These are phyloP conservation scores for Tenthredo mesomela DNA, from an alignment of 2,888 invertebrate genomes.

Conservation along the genomic window DNA sequence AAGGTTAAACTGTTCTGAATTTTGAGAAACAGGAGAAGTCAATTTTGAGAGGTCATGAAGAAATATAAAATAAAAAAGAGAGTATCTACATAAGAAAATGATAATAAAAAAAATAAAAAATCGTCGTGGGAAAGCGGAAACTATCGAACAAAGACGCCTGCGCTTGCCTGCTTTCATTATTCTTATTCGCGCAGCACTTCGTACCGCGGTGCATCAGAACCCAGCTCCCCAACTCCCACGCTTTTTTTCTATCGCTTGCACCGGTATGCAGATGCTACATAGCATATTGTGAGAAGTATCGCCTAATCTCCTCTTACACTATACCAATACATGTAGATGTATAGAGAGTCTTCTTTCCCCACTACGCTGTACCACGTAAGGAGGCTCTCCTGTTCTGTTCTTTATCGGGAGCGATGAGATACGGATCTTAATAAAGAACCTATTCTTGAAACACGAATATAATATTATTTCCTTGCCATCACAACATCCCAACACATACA, in stretches of 20 bases:
- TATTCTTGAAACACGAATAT: too few relatives aligned
- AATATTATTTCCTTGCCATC: too few relatives aligned
- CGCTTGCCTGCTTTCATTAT: neutral
- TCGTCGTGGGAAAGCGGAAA: slow-evolving; percentile 3
- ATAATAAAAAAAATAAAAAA: neutral
- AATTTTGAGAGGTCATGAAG: neutral
- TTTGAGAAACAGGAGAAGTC: neutral
- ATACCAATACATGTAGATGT: too few relatives aligned
- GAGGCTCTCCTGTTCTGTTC: too few relatives aligned
- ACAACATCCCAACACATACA: too few relatives aligned
- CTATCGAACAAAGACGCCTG: neutral
- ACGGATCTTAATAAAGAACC: too few relatives aligned
- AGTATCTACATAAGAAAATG: neutral
- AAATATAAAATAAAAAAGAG: neutral
- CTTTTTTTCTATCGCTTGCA: neutral
- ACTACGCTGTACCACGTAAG: too few relatives aligned
- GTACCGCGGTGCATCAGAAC: neutral
- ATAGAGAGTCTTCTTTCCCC: too few relatives aligned
- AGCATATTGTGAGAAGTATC: too few relatives aligned
- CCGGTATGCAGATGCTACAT: neutral
- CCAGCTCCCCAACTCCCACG: neutral
- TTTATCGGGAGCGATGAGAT: too few relatives aligned
- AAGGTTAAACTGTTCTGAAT: neutral
- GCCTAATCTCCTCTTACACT: too few relatives aligned
- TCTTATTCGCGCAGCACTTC: neutral